Base-by-base conservation (phyloP, 1,140 invertebrate species). In the Lasioglossum albipes region DNA sequence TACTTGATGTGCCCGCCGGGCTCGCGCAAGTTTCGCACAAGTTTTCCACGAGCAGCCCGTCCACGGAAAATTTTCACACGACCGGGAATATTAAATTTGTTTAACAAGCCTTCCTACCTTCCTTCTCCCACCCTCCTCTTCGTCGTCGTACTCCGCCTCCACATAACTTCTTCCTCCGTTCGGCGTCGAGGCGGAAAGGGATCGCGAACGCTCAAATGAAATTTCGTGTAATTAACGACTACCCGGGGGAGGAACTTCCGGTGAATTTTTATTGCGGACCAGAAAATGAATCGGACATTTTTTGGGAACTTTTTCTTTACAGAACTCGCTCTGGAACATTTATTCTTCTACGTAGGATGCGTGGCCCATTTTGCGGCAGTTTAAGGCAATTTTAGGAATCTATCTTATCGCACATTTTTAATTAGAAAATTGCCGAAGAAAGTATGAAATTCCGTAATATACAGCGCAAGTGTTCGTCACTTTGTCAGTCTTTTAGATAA, bases 1-100 rank as follows among this genome's bases (percentile, higher is more conserved):
- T 88, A 91, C 89, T 91, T 92, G 91, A 92, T 91, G 90, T 91
- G 91, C 90, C 91, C 90, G 90, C 87, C 90, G 89, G 90, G 89
- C 88, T 91, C 90, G 91, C 86, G 87, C 90, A 84, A 92, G 88
- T 92, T 91, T 88, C 79, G 75, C 54, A 69, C 80, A 92, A 91
- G 90, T 91, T 92, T 91, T 87, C 67, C 62, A 64, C 13, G 22
- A 49, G 36, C 36, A 42, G 20, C 27, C 9, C 13, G 52, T 12
- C 45, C 45, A 49, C 45, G 49, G 52, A 41, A 49, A 68, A 75
- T 80, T 80, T 80, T 80, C 87, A 68, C 75, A 66, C 81, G 52
- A 77, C 65, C 13, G 64, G 80, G 85, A 90, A 91, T 91, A 91
- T 91, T 89, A 90, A 90, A 93, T 93, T 93, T 93, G 88, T 91